Evolutionary conservation across 2,113 vertebrate species (phyloP), one percentile per base, ranked within the genome.

Genomic region (Promerops cafer): DNA sequence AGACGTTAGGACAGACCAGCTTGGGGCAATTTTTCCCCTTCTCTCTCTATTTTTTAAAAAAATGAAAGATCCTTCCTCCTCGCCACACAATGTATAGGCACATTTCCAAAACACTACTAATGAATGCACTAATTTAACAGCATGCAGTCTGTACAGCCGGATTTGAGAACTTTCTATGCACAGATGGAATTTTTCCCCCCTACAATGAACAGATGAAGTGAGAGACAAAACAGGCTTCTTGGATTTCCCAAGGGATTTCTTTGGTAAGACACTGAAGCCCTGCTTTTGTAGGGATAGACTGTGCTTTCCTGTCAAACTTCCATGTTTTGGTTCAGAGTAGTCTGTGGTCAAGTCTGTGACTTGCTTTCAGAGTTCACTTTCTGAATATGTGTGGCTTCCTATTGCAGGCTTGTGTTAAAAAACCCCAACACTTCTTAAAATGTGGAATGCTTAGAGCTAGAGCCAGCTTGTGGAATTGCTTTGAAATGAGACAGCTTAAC

Each of bases 141-240:
- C 82, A 77, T 80, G 83, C 42, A 57, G n/a, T 80, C 92, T 95
- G 90, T 80, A 93, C 66, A 74, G 50, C 76, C 0, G 5, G 54
- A 92, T 83, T 96, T 88, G 85, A 91, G 64, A 90, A 87, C 71
- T 92, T 83, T 80, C 63, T 88, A 24, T 54, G 75, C 54, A 80
- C 95, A 97, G 96, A 97, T 96, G 96, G 96, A 90, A 77, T 87
- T 83, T 40, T 10, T 1, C 7, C 39, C 63, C 28, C 13, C 72
- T 52, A 13, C 66, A 75, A 65, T 64, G 88, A 88, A 88, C 88
- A 96, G 83, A 96, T 92, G 86, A 95, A 94, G 89, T 83, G 93
- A 94, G 76, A 97, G 95, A 95, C 93, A 93, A 83, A 90, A 97
- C 89, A 81, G 76, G 24, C 86, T 93, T 92, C 69, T 78, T 92